phyloP scores from a whole-genome alignment of 2,888 invertebrate genomes.

The Agonopterix alstromeriana region DNA sequence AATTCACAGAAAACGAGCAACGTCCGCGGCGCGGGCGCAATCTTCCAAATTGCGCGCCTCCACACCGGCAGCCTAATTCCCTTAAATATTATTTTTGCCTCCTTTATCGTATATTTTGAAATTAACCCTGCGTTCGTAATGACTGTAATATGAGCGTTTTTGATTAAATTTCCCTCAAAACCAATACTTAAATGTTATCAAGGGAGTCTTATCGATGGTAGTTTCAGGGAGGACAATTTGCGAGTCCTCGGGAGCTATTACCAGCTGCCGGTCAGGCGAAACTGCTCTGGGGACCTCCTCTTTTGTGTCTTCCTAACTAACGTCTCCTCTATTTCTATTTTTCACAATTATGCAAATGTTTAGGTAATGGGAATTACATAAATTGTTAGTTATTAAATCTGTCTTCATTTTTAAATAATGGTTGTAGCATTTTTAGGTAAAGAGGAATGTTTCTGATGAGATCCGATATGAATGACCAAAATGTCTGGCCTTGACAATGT shows the following conservation, averaged over 20 bases:
- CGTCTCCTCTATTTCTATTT: constrained; percentile 18
- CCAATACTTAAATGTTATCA: constrained; percentile 71
- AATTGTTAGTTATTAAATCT: neutral
- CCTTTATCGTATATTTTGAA: constrained; percentile 70
- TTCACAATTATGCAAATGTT: constrained; percentile 6
- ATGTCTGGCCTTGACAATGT: too few relatives aligned
- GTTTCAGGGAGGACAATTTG: constrained; percentile 35
- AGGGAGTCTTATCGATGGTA: constrained; percentile 34
- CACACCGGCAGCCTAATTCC: constrained; percentile 67
- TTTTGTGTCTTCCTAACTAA: constrained; percentile 31
- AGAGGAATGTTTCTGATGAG: too few relatives aligned
- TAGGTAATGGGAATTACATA: neutral
- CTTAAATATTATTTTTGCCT: constrained; percentile 68
- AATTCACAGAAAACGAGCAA: constrained; percentile 69
- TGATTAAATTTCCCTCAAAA: constrained; percentile 69
- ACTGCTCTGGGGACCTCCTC: constrained; percentile 23
- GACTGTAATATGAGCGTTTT: constrained; percentile 60
- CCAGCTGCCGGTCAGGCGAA: constrained; percentile 9
- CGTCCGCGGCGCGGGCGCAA: constrained; percentile 37
- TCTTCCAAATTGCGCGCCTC: constrained; percentile 64
- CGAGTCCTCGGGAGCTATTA: constrained; percentile 16
- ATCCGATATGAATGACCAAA: too few relatives aligned
- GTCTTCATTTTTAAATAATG: too few relatives aligned
- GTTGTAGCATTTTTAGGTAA: too few relatives aligned
- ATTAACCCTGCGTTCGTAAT: constrained; percentile 60